A percentile compares a stretch with the other conserved stretches of the same genome.
Conservation (phyloP, 2,113 vertebrate genomes). For the Perca flavescens region DNA sequence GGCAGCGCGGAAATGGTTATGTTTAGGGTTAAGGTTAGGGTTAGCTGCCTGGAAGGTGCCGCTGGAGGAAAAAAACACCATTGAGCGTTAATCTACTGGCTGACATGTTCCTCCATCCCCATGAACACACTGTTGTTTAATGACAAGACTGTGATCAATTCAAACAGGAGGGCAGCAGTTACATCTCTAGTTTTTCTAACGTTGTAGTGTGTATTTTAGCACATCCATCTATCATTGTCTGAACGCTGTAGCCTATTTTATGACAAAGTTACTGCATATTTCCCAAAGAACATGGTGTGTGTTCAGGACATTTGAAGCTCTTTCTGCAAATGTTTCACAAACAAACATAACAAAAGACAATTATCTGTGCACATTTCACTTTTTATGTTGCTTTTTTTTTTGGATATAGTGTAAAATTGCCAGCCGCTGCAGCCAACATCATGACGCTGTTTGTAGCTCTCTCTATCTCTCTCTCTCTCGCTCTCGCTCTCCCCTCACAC, state of each 20-base stretch:
- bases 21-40: no score
- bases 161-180: not conserved
- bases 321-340: slow-evolving; percentile 2
- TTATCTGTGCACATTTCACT: not conserved
- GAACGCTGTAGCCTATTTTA: not conserved
- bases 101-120: no score
- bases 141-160: not conserved
- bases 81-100: no score
- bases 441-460: no score
- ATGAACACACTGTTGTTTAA: no score
- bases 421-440: slow-evolving; percentile 10
- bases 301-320: slow-evolving; percentile 15
- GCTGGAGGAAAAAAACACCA: no score
- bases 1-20: no score
- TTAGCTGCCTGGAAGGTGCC: no score
- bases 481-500: not conserved
- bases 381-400: not conserved
- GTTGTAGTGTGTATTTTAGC: not conserved
- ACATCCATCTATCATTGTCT: not conserved
- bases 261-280: not conserved
- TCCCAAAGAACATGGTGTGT: not conserved
- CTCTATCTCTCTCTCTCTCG: no score
- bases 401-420: not conserved
- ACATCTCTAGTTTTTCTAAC: not conserved
- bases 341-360: slow-evolving; percentile 3